Conservation (phyloP, 1,140 invertebrate species). For the Neuroterus valhalla region DNA sequence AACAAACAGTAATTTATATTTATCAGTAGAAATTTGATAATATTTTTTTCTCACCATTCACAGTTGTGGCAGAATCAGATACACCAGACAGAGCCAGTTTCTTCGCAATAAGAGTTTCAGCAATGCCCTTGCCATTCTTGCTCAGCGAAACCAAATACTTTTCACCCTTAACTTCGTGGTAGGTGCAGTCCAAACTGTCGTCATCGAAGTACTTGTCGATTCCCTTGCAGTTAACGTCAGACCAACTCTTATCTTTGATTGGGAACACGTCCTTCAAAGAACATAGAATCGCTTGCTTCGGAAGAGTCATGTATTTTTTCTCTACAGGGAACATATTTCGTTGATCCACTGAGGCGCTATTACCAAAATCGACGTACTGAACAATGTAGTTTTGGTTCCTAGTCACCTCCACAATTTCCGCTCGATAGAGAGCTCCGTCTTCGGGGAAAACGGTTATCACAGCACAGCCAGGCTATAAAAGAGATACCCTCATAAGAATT, state of each 20-base stretch:
- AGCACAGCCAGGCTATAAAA: conserved; percentile 75
- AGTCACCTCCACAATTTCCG: conserved; percentile 77
- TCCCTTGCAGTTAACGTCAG: conserved; percentile 65
- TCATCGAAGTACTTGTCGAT: conserved; percentile 78
- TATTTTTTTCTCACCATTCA: conserved; percentile 47
- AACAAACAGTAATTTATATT: too few species aligned
- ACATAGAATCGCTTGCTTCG: conserved; percentile 82
- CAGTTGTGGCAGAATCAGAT: conserved; percentile 3
- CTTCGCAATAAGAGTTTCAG: conserved; percentile 66
- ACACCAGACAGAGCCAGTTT: conserved; percentile 65
- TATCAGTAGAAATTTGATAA: conserved; percentile 32
- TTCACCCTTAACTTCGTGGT: conserved; percentile 71
- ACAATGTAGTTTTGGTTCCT: conserved; percentile 78
- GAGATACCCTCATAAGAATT: too few species aligned
- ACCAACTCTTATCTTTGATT: conserved; percentile 74
- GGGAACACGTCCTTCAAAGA: conserved; percentile 78
- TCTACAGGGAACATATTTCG: conserved; percentile 82
- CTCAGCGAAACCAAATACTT: conserved; percentile 76
- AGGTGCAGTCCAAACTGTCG: conserved; percentile 76
- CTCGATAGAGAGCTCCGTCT: conserved; percentile 82
- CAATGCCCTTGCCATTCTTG: conserved; percentile 69
- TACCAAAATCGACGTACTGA: conserved; percentile 85
- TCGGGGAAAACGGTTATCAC: conserved; percentile 81
- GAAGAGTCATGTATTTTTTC: conserved; percentile 79
- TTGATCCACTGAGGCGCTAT: conserved; percentile 77